Percentiles rank a stretch among this genome's conserved stretches.
Conservation (phyloP, 2,113 vertebrate genomes). For the Callipepla californica region DNA sequence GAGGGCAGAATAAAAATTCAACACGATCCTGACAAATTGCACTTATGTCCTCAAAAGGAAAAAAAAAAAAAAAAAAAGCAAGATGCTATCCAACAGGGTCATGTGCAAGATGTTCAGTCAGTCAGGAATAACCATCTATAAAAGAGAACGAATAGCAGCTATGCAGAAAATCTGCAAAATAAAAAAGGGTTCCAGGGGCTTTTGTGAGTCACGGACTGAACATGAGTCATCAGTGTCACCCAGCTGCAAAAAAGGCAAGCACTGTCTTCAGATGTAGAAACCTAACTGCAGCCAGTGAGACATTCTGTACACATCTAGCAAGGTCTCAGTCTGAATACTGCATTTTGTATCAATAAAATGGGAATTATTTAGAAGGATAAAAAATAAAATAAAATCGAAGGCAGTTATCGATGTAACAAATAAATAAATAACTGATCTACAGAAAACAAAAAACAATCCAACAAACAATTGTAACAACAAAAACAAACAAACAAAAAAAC, state of each 20-base stretch:
- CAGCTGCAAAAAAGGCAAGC: background rate
- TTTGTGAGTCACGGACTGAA: background rate
- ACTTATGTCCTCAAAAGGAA: background rate
- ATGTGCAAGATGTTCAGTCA: background rate
- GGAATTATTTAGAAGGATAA: background rate
- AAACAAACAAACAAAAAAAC: background rate
- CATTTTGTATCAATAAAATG: fast-evolving
- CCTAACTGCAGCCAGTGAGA: background rate
- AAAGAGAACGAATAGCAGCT: background rate
- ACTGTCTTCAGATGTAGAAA: fast-evolving
- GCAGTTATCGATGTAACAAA: background rate
- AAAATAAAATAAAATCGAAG: background rate
- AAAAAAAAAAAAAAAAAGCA: too few species aligned
- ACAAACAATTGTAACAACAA: background rate
- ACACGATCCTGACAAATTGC: background rate
- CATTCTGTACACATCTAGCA: fast-evolving
- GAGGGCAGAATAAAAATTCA: background rate
- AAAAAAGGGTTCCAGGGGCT: background rate
- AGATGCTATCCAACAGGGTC: background rate
- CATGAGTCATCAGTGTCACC: background rate
- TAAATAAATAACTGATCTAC: background rate
- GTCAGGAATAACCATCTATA: background rate
- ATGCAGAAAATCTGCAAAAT: background rate
- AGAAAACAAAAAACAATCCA: background rate
- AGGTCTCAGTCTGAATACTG: fast-evolving